Conservation (phyloP, 2,888 invertebrate species). For the Dermolepida albohirtum region DNA sequence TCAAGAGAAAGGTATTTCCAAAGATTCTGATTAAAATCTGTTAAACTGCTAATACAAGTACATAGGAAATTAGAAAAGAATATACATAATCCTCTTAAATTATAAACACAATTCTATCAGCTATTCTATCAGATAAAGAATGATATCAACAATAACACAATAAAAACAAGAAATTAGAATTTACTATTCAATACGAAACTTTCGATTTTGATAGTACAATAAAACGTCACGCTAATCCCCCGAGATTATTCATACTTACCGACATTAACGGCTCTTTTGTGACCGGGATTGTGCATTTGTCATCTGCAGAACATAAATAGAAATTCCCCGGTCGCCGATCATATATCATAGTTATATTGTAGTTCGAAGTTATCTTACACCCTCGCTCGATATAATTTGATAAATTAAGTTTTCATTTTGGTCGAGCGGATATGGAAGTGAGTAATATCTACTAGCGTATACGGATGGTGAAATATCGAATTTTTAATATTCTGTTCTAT, state of each 20-base stretch:
- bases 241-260: constrained; percentile 31
- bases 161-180: background rate
- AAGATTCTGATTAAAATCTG: too few species aligned
- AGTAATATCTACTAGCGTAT: background rate
- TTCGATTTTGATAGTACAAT: background rate
- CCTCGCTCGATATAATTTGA: constrained; percentile 40
- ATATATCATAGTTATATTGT: constrained; percentile 44
- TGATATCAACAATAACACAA: background rate
- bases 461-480: background rate
- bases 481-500: constrained; percentile 4
- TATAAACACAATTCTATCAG: too few species aligned
- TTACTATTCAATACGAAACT: background rate
- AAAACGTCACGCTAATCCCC: constrained; percentile 27
- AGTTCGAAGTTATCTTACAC: constrained; percentile 40
- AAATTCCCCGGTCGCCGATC: constrained; percentile 41
- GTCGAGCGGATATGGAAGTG: background rate
- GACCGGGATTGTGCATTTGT: constrained; percentile 40
- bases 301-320: constrained; percentile 32
- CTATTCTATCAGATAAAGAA: too few species aligned
- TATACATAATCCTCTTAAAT: background rate
- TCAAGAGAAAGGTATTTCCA: too few species aligned
- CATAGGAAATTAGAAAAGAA: too few species aligned
- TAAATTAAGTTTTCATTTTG: constrained; percentile 43
- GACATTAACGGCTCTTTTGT: constrained; percentile 42
- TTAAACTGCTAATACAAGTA: too few species aligned